Conservation (phyloP, 2,113 vertebrate species). For the Pseudolaguvia tuberculata region DNA sequence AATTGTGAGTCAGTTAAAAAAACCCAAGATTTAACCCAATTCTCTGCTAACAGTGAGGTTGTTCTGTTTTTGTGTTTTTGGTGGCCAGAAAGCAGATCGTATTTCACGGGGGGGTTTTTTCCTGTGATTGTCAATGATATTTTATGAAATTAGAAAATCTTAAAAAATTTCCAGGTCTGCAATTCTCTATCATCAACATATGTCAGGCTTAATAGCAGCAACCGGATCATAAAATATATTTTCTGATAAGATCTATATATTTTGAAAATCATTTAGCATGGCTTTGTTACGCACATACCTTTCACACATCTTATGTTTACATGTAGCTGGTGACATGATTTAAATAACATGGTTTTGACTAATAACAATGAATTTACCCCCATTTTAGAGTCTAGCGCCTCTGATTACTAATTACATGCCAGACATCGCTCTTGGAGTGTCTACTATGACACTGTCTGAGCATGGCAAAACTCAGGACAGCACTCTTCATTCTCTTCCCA, state of each 20-base stretch:
- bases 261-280: neutral
- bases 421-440: constrained; percentile 94
- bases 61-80: neutral
- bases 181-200: neutral
- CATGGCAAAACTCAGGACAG: constrained; percentile 76
- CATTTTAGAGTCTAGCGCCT: constrained; percentile 80
- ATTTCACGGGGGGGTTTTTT: too few relatives aligned
- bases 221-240: neutral
- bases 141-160: neutral
- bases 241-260: neutral
- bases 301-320: too few relatives aligned
- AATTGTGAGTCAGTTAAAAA: neutral
- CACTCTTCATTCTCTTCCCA: constrained; percentile 35
- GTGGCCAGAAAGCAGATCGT: too few relatives aligned
- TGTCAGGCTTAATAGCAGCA: neutral
- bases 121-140: neutral
- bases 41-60: neutral
- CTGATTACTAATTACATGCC: constrained; percentile 94
- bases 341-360: constrained; percentile 4
- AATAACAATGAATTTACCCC: constrained; percentile 32
- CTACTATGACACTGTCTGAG: constrained; percentile 88
- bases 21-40: neutral
- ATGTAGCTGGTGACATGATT: neutral
- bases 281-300: neutral
- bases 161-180: neutral